A percentile compares a stretch with the other conserved stretches of the same genome.
These are phyloP conservation scores for Neodiprion virginianus DNA, from an alignment of 1,140 invertebrate species.

Conservation along the genomic window DNA sequence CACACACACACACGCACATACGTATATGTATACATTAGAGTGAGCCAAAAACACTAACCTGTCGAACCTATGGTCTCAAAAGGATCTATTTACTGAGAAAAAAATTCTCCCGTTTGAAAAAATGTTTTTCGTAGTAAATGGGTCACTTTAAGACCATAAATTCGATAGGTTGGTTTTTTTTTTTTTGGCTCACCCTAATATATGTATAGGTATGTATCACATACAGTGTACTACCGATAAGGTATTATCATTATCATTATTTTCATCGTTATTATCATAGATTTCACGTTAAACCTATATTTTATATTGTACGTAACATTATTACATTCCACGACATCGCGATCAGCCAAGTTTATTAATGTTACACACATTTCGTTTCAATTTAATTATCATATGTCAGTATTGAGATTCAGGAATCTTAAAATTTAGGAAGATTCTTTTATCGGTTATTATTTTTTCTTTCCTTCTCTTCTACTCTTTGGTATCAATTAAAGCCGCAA, in stretches of 20 bases:
- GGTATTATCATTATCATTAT: neutral
- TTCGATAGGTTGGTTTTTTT: neutral
- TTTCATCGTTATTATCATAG: neutral
- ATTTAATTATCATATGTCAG: neutral
- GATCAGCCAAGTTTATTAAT: neutral
- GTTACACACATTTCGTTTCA: neutral
- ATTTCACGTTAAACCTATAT: neutral
- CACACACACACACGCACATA: neutral
- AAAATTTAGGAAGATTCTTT: neutral
- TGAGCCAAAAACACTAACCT: neutral
- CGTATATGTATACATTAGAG: neutral
- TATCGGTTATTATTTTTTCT: neutral
- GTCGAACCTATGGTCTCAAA: no score
- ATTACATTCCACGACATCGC: neutral
- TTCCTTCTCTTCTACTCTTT: no score
- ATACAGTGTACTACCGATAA: no score
- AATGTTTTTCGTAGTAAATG: neutral
- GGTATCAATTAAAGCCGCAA: no score
- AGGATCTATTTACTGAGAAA: no score
- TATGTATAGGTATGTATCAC: neutral
- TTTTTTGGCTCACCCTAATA: neutral
- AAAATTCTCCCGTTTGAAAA: no score
- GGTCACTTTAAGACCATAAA: neutral
- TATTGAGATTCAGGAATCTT: neutral
- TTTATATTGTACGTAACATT: neutral